These are phyloP conservation scores for Craseonycteris thonglongyai DNA, from an alignment of 2,113 vertebrate genomes.

Conservation along the genomic window DNA sequence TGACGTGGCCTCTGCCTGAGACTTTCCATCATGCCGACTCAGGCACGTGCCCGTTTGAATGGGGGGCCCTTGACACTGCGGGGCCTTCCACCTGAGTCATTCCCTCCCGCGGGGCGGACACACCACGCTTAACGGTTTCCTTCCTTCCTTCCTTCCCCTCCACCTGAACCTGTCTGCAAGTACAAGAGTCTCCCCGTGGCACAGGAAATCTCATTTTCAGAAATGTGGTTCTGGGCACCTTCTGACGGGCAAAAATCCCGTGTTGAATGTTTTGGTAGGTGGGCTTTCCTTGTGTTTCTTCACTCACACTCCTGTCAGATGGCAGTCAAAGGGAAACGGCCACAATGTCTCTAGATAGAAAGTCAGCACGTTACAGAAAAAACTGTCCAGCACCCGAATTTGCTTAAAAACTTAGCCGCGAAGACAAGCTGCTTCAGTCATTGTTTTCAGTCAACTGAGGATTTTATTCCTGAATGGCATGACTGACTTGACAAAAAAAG, in stretches of 20 bases:
- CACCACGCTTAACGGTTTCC: background rate
- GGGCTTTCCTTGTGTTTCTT: slow-evolving; percentile 48
- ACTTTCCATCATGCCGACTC: background rate
- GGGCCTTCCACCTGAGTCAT: background rate
- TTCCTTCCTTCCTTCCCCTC: slow-evolving; percentile 26
- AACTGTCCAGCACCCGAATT: background rate
- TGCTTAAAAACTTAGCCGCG: background rate
- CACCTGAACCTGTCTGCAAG: slow-evolving; percentile 51
- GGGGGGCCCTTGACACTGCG: background rate
- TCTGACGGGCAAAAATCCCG: slow-evolving; percentile 69
- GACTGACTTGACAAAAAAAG: background rate
- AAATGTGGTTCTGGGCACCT: slow-evolving; percentile 57
- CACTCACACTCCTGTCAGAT: slow-evolving; percentile 60
- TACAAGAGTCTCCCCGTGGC: background rate
- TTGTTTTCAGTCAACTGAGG: background rate
- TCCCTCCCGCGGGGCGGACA: background rate
- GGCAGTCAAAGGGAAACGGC: slow-evolving; percentile 28
- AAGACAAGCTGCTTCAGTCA: background rate
- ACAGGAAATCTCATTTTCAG: slow-evolving; percentile 60
- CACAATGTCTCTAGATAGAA: background rate
- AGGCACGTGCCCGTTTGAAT: background rate
- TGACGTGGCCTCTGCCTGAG: background rate
- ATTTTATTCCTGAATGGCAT: background rate
- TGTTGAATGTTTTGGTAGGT: slow-evolving; percentile 25
- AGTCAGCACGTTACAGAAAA: background rate